A percentile compares a stretch with the other conserved stretches of the same genome.
Conservation (phyloP, 2,113 vertebrate genomes). For the Meriones unguiculatus region DNA sequence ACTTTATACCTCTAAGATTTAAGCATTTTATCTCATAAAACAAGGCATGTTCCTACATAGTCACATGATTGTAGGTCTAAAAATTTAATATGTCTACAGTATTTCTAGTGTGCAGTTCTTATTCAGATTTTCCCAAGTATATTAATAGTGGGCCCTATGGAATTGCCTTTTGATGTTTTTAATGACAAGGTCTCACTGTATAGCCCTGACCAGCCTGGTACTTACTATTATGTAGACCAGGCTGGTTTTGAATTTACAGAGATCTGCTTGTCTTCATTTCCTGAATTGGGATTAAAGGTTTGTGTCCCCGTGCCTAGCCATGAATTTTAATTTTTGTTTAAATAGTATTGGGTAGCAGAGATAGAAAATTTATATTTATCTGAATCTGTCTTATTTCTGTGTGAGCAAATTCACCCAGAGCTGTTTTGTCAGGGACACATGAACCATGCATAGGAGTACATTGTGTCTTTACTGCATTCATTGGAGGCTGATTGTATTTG, state of each 20-base stretch:
- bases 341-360: background rate
- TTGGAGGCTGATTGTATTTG: background rate
- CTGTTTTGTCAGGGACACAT: constrained; percentile 31
- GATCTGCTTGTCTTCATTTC: background rate
- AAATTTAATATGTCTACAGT: background rate
- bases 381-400: background rate
- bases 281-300: background rate
- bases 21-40: background rate
- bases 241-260: background rate
- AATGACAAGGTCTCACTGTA: background rate
- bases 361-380: constrained; percentile 21
- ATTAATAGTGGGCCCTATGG: background rate
- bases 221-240: background rate
- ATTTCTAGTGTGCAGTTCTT: constrained; percentile 14
- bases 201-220: background rate
- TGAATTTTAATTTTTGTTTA: constrained; percentile 55
- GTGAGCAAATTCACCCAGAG: constrained; percentile 48
- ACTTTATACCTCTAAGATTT: background rate
- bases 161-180: constrained; percentile 49
- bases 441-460: background rate
- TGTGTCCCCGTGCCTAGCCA: background rate
- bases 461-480: background rate
- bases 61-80: background rate
- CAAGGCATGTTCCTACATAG: background rate
- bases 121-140: constrained; percentile 33